Conservation (phyloP, 2,888 invertebrate species). For the Boloria euphrosyne region DNA sequence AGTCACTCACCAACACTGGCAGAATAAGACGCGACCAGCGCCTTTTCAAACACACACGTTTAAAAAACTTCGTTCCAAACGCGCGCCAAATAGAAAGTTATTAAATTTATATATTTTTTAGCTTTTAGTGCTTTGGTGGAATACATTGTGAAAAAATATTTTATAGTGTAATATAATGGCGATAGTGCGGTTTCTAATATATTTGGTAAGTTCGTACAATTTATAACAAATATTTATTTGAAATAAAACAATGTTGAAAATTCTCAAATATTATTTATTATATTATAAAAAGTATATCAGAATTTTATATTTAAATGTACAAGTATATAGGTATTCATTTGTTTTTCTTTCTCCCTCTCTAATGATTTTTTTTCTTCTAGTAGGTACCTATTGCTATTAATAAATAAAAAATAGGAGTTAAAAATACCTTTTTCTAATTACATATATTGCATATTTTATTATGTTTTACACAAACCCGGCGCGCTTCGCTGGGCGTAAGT, state of each 20-base stretch:
- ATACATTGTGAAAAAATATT: conserved; percentile 14
- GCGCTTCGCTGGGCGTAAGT: no score
- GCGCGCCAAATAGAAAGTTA: conserved; percentile 25
- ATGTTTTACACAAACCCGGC: no score
- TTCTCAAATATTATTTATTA: no score
- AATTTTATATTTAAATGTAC: no score
- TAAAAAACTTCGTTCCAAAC: conserved; percentile 10
- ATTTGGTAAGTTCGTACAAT: conserved; percentile 37
- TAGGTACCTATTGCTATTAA: no score
- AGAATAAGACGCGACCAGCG: conserved; percentile 24
- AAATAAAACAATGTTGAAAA: background rate
- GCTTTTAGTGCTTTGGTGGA: conserved; percentile 19
- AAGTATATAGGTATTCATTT: no score
- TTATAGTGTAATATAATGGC: conserved; percentile 28
- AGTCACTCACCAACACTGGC: conserved; percentile 27
- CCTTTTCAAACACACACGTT: conserved; percentile 9
- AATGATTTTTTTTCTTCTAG: no score
- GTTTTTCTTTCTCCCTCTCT: no score
- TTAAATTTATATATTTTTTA: conserved; percentile 1
- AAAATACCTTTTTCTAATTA: no score
- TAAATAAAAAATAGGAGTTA: no score
- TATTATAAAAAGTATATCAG: no score
- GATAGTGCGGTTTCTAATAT: conserved; percentile 36
- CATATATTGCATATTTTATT: no score
- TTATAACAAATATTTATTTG: background rate